A percentile compares a stretch with the other conserved stretches of the same genome.
Evolutionary conservation across 2,797 vertebrate genomes (phyloP).

Genomic region (Phataginus tricuspis): DNA sequence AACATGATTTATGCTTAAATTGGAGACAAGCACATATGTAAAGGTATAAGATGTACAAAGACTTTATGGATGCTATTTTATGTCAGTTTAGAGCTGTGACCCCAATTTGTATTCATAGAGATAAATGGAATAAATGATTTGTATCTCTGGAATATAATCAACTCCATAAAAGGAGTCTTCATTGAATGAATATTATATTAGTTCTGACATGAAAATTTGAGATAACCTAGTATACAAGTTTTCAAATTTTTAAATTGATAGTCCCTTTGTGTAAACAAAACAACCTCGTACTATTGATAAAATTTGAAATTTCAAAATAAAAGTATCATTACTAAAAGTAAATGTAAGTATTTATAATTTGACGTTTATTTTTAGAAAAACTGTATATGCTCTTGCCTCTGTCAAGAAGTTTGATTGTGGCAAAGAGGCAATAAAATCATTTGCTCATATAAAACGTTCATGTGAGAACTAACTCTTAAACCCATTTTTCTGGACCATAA

Average conservation of each 20-base stretch:
- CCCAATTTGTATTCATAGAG: neutral
- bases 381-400: neutral
- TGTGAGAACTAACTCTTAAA: neutral
- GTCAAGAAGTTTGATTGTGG: neutral
- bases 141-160: neutral
- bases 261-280: neutral
- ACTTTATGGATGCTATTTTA: neutral
- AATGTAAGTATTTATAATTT: neutral
- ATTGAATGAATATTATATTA: neutral
- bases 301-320: constrained; percentile 38
- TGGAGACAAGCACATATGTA: neutral
- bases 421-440: neutral
- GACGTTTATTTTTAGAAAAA: neutral
- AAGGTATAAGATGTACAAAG: neutral
- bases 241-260: neutral
- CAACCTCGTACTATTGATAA: neutral
- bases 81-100: neutral
- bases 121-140: neutral
- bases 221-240: neutral
- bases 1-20: neutral
- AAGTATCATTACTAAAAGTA: neutral
- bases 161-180: neutral
- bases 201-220: neutral
- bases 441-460: neutral
- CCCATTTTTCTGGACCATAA: neutral